A percentile compares a stretch with the other conserved stretches of the same genome.
phyloP scores from a whole-genome alignment of 1,140 invertebrate species.

The Danaus melanippus region DNA sequence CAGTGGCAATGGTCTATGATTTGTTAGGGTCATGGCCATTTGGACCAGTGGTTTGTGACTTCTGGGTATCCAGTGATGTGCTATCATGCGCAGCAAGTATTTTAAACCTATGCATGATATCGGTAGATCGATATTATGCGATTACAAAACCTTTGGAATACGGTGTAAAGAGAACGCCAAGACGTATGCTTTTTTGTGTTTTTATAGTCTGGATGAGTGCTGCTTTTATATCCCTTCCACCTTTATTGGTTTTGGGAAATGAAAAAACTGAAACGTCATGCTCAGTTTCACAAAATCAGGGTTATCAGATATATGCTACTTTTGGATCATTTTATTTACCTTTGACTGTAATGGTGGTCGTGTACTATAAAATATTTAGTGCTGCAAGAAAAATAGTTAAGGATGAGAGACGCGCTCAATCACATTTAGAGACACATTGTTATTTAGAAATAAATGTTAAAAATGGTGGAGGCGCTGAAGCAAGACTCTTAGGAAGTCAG shows the following conservation, averaged over 20 bases:
- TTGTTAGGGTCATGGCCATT: slow-evolving; percentile 89
- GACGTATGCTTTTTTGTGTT: slow-evolving; percentile 88
- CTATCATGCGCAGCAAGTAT: slow-evolving; percentile 91
- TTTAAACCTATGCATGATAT: slow-evolving; percentile 93
- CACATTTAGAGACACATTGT: slow-evolving; percentile 83
- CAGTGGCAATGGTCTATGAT: slow-evolving; percentile 86
- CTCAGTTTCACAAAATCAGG: slow-evolving; percentile 88
- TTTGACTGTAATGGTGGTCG: slow-evolving; percentile 89
- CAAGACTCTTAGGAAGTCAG: slow-evolving; percentile 72
- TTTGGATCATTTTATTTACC: slow-evolving; percentile 93
- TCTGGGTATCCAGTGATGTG: slow-evolving; percentile 89
- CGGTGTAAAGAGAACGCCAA: slow-evolving; percentile 88
- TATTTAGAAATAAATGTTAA: slow-evolving; percentile 81
- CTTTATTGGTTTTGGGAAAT: slow-evolving; percentile 90
- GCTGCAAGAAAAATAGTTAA: slow-evolving; percentile 87
- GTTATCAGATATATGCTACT: slow-evolving; percentile 92
- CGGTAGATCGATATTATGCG: slow-evolving; percentile 89
- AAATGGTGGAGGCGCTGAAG: slow-evolving; percentile 78
- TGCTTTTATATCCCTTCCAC: slow-evolving; percentile 90
- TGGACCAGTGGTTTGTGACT: slow-evolving; percentile 86
- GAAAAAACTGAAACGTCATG: slow-evolving; percentile 85
- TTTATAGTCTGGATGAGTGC: slow-evolving; percentile 91
- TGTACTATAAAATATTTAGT: slow-evolving; percentile 93
- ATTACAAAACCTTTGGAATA: slow-evolving; percentile 94
- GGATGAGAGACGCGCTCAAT: slow-evolving; percentile 88